A percentile compares a stretch with the other conserved stretches of the same genome.
These are phyloP conservation scores for Drosophila ercepeae DNA, from an alignment of 1,140 invertebrate genomes.

Conservation along the genomic window DNA sequence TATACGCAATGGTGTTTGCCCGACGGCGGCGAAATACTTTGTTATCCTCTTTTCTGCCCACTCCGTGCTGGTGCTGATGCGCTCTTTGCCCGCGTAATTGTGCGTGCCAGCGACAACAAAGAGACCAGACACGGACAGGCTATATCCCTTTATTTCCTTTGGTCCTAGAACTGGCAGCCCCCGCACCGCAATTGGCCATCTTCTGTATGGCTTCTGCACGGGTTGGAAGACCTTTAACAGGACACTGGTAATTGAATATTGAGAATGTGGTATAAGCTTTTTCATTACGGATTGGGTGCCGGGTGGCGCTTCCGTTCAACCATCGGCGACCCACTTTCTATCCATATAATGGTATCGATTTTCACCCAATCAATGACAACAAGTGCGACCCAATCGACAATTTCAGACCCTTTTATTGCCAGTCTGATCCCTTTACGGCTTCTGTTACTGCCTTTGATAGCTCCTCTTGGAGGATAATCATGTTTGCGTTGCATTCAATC, in stretches of 20 bases:
- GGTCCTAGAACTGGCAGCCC: background rate
- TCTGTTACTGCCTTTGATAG: conserved; percentile 30
- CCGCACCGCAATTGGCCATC: conserved; percentile 27
- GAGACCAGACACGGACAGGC: conserved; percentile 17
- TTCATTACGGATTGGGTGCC: conserved; percentile 19
- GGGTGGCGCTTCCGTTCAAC: background rate
- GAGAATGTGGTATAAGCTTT: conserved; percentile 34
- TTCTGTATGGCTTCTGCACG: background rate
- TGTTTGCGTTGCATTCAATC: conserved; percentile 28
- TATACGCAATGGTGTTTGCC: conserved; percentile 26
- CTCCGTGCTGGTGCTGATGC: conserved; percentile 11
- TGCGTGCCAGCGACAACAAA: conserved; percentile 47
- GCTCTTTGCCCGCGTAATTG: conserved; percentile 46
- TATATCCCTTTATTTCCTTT: background rate
- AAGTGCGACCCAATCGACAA: conserved; percentile 30
- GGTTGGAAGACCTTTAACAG: conserved; percentile 22
- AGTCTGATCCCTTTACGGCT: conserved; percentile 25
- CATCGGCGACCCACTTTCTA: conserved; percentile 30
- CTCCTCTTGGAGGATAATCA: conserved; percentile 10
- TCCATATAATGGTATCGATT: conserved; percentile 32
- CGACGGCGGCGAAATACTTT: conserved; percentile 14
- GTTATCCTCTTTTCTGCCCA: conserved; percentile 4
- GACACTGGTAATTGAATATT: conserved; percentile 48
- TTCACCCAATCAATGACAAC: conserved; percentile 41
- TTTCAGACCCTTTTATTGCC: conserved; percentile 36